Percentiles rank a stretch among this genome's conserved stretches.
These are phyloP conservation scores for Xenotilapia caudafasciata DNA, from an alignment of 2,113 vertebrate genomes.

Conservation along the genomic window DNA sequence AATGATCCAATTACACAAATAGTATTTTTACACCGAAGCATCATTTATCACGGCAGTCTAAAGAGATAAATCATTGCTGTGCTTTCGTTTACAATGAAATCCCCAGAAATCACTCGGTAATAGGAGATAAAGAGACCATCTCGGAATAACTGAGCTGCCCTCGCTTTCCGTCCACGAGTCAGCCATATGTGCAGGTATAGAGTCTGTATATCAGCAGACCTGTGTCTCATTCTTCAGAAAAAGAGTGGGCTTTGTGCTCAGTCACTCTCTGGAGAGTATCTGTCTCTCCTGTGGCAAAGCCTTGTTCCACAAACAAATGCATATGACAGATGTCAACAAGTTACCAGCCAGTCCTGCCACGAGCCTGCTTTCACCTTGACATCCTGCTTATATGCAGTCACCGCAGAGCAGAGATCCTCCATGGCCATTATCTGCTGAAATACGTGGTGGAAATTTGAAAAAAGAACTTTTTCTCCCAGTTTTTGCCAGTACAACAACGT, in stretches of 20 bases:
- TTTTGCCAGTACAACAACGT: neutral
- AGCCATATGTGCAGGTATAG: neutral
- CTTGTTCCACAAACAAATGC: constrained; percentile 54
- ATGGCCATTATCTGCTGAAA: neutral
- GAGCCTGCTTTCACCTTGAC: neutral
- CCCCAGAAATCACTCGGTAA: constrained; percentile 44
- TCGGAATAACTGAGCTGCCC: neutral
- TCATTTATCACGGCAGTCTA: constrained; percentile 32
- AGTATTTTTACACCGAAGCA: constrained; percentile 45
- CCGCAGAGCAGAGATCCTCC: neutral
- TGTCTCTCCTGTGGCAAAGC: constrained; percentile 17
- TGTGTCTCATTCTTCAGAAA: neutral
- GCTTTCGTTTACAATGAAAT: constrained; percentile 31
- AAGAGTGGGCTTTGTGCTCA: neutral
- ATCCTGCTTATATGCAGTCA: neutral
- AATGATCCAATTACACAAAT: constrained; percentile 70
- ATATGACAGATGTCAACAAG: constrained; percentile 55
- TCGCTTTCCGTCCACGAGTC: neutral
- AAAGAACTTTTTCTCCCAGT: neutral
- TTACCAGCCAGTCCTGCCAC: neutral
- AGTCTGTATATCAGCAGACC: neutral
- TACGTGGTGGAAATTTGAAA: neutral
- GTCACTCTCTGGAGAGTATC: constrained; percentile 13
- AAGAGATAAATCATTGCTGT: constrained; percentile 42
- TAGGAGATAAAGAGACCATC: constrained; percentile 24